Base-by-base conservation (phyloP, 2,888 invertebrate genomes). In the Campoplex nolae region DNA sequence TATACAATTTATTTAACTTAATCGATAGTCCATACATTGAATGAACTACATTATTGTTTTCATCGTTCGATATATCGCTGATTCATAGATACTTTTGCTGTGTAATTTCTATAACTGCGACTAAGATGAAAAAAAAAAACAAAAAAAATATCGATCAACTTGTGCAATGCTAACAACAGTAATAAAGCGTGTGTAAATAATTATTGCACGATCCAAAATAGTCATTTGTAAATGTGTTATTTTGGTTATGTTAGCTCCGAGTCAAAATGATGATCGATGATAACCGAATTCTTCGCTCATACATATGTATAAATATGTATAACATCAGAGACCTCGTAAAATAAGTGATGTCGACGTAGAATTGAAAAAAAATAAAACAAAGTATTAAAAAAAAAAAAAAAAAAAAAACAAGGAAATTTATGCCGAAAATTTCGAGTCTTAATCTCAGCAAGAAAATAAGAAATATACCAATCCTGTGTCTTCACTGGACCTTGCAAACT, bases 401-500 rank as follows among this genome's bases (percentile, higher is more conserved):
- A 0, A 23, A 71, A 42, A 45, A n/a, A 48, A 0, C 32, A 73
- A 56, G 35, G 2, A 35, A 54, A 56, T 23, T 7, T 18, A 73
- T 54, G 23, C 16, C 7, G 6, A n/a, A 38, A 75, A 58, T 32
- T 42, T 56, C n/a, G 38, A 16, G 23, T 28, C 11, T 16, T 75
- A 7, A 42, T 42, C 9, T 11, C 68, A 68, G 42, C 23, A 58
- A 11, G 56, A 18, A 51, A 35, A 74, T 42, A 3, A 23, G 6
- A 58, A 42, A 75, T 71, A 45, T 48, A 56, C 58, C 56, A 58
- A 75, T 62, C 62, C 28, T 35, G 54, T 77, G 62, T 78, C 56
- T 73, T 78, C 78, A 54, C 76, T 76, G 38, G 28, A 65, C n/a
- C 48, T 42, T 32, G 45, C 23, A 28, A 76, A 45, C 74, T 78